Base-by-base conservation (phyloP, 2,888 invertebrate species). In the Cylloceria caligata region DNA sequence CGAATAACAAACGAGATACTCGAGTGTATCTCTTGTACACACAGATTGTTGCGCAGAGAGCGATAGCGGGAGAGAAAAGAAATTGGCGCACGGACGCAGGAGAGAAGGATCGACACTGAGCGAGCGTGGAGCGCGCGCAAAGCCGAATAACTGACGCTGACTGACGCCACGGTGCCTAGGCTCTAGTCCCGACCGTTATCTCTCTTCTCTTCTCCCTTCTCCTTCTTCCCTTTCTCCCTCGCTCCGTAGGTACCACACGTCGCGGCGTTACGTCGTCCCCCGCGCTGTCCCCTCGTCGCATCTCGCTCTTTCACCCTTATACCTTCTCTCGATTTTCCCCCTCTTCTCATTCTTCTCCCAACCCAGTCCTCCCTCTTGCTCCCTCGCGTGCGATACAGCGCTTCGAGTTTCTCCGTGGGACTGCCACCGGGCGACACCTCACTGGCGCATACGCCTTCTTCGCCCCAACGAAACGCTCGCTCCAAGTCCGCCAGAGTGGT, bases 101-200 rank as follows among this genome's bases (percentile, higher is more conserved):
- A 74, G 64, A 52, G 24, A 73, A 52, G 80, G 79, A 80, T 65
- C 86, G 84, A 83, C 76, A 81, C 27, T 13, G 55, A 55, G 55
- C 55, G 27, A 27, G 30, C 55, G 55, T 55, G 55, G n/a, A 55
- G 55, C 55, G 79, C 83, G 83, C 81, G 81, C 82, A 80, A 83
- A 83, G 83, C 81, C 84, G 86, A 86, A 80, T 84, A 86, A 86
- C 87, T 85, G 86, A 86, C 85, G 87, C 86, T 84, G 86, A 86
- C 87, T 85, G 86, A 86, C 85, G 87, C 86, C 86, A 85, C 81
- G 69, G 77, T 81, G 77, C 73, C 81, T 81, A 81, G 81, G 77
- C 81, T 74, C 81, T 82, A 82, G 64, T 55, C 55, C 72, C 83
- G 82, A 85, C 85, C 86, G 86, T 85, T 87, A 85, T 85, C 84